Percentiles rank a stretch among this genome's conserved stretches.
Evolutionary conservation across 1,140 invertebrate species (phyloP).

Genomic region (Heliconius hewitsoni): DNA sequence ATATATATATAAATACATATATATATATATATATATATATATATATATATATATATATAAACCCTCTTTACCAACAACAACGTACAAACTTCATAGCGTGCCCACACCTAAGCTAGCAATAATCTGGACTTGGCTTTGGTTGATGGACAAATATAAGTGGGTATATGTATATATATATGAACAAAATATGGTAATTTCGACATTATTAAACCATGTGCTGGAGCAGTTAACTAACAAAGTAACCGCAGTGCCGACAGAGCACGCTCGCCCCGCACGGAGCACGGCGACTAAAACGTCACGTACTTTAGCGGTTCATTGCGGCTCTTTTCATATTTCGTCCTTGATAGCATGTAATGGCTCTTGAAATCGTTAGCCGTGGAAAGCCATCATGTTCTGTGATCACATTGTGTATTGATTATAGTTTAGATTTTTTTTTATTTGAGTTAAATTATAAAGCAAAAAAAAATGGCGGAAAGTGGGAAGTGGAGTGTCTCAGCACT

Average conservation of each 20-base stretch:
- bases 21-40: too few relatives aligned
- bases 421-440: neutral
- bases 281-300: constrained; percentile 21
- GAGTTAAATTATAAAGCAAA: neutral
- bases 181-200: constrained; percentile 39
- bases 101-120: constrained; percentile 26
- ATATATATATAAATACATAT: neutral
- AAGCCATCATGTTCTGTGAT: constrained; percentile 26
- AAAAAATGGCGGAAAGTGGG: too few relatives aligned
- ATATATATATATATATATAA: neutral
- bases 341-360: constrained; percentile 31
- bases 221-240: constrained; percentile 44
- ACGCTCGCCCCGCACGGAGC: constrained; percentile 31
- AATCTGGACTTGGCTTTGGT: constrained; percentile 37
- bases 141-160: constrained; percentile 29
- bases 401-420: constrained; percentile 20
- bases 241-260: constrained; percentile 38
- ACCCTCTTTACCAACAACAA: constrained; percentile 28
- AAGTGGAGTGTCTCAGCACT: too few relatives aligned
- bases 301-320: constrained; percentile 33
- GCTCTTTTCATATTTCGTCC: constrained; percentile 32
- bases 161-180: constrained; percentile 14
- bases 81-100: constrained; percentile 28
- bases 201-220: constrained; percentile 31
- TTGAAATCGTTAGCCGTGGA: constrained; percentile 30